Percentiles rank a stretch among this genome's conserved stretches.
Conservation (phyloP, 2,797 vertebrate genomes). For the Artibeus lituratus region DNA sequence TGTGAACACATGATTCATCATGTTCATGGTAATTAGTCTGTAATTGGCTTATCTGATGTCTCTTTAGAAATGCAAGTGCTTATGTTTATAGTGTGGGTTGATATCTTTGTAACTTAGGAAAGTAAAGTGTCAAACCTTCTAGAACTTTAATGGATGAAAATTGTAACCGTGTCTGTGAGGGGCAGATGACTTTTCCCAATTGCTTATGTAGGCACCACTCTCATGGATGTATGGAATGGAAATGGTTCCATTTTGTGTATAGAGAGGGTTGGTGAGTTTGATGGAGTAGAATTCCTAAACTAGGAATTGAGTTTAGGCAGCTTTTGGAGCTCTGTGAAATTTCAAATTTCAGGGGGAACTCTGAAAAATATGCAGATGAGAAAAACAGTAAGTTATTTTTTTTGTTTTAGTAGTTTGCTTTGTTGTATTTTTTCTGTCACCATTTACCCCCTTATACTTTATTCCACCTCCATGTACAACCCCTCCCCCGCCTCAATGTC, state of each 20-base stretch:
- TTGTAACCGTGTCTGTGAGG: not conserved
- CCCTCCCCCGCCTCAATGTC: not conserved
- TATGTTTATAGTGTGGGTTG: not conserved
- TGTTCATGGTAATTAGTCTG: not conserved
- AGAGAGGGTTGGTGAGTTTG: not conserved
- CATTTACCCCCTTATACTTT: not conserved
- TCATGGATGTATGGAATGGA: not conserved
- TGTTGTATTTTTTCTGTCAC: not conserved
- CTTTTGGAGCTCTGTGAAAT: not conserved
- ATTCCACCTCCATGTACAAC: no score
- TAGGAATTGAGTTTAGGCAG: not conserved
- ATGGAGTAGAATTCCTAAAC: not conserved
- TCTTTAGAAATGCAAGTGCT: conserved; percentile 44
- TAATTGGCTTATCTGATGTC: conserved; percentile 38
- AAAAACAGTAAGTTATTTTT: not conserved
- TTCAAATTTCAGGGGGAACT: not conserved
- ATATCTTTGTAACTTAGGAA: conserved; percentile 43
- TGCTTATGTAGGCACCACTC: not conserved
- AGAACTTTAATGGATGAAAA: not conserved
- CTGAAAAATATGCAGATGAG: not conserved
- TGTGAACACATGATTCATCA: not conserved
- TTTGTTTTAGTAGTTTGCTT: not conserved
- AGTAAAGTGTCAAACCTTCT: not conserved
- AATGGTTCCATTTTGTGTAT: not conserved
- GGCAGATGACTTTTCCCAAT: not conserved